Percentiles rank a stretch among this genome's conserved stretches.
Conservation (phyloP, 2,797 vertebrate species). For the Anableps anableps region DNA sequence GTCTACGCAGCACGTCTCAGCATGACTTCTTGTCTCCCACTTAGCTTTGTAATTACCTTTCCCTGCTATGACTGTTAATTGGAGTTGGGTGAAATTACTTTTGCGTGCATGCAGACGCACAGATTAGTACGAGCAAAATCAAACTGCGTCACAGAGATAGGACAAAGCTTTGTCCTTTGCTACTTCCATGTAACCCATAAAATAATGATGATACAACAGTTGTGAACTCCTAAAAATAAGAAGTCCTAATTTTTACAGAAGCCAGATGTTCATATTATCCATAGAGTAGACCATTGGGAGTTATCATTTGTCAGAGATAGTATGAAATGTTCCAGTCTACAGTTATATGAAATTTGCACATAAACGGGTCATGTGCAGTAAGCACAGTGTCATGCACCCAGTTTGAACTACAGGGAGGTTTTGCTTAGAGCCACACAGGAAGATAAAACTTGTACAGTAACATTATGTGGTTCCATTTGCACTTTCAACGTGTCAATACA, state of each 20-base stretch:
- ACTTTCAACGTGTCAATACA: constrained; percentile 30
- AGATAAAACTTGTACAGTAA: not conserved
- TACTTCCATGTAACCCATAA: too few relatives aligned
- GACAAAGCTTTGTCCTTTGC: too few relatives aligned
- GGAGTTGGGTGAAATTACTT: constrained; percentile 45
- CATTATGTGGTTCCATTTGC: constrained; percentile 27
- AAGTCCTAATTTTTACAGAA: too few relatives aligned
- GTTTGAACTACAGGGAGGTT: not conserved
- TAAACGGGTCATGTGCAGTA: not conserved
- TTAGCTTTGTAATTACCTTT: constrained; percentile 73
- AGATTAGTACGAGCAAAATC: constrained; percentile 19
- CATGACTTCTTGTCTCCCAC: constrained; percentile 65
- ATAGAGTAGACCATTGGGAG: not conserved
- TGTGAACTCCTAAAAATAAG: too few relatives aligned
- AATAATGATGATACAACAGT: too few relatives aligned
- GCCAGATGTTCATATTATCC: not conserved
- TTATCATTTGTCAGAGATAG: not conserved
- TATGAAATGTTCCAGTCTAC: not conserved
- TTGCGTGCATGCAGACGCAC: constrained; percentile 29
- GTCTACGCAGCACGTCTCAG: constrained; percentile 49
- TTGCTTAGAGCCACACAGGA: not conserved
- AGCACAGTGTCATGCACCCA: not conserved
- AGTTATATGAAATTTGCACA: not conserved
- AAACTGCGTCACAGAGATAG: constrained; percentile 29
- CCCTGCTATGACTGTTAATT: constrained; percentile 68